phyloP scores from a whole-genome alignment of 2,113 vertebrate species.

The Ameiurus melas region DNA sequence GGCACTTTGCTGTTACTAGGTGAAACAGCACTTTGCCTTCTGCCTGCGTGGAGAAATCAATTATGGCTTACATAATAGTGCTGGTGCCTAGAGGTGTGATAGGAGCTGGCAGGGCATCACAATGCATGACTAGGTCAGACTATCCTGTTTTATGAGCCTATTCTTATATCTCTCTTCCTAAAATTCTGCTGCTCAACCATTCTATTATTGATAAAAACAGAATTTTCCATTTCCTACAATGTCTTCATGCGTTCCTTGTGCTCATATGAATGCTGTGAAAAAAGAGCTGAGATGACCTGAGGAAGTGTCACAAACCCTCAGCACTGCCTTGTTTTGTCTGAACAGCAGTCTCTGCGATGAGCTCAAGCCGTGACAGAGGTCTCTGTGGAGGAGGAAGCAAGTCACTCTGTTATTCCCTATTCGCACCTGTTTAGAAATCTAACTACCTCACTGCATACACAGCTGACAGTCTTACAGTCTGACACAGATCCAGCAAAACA shows the following conservation, averaged over 20 bases:
- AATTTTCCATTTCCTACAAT: background rate
- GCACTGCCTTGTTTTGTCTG: slow-evolving; percentile 33
- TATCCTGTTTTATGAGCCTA: slow-evolving; percentile 5
- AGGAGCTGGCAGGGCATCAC: slow-evolving; percentile 74
- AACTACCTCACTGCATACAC: slow-evolving; percentile 3
- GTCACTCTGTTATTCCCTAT: background rate
- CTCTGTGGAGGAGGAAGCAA: background rate
- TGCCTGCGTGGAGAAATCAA: slow-evolving; percentile 63
- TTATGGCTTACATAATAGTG: slow-evolving; percentile 73
- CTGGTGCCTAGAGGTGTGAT: slow-evolving; percentile 71
- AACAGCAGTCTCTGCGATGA: background rate
- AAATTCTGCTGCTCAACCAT: background rate
- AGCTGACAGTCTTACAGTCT: slow-evolving; percentile 57
- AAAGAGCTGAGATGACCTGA: slow-evolving; percentile 23
- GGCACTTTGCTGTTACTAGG: slow-evolving; percentile 46
- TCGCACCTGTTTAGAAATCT: slow-evolving; percentile 36
- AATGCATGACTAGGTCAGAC: slow-evolving; percentile 48
- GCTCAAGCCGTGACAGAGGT: slow-evolving; percentile 10
- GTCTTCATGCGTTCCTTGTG: background rate
- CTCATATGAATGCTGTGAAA: background rate
- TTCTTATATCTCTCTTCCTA: background rate
- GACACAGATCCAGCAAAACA: slow-evolving; percentile 62
- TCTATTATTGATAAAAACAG: background rate
- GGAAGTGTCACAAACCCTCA: slow-evolving; percentile 30
- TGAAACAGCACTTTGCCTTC: slow-evolving; percentile 54